A percentile compares a stretch with the other conserved stretches of the same genome.
phyloP scores from a whole-genome alignment of 2,113 vertebrate genomes.

The Lanius collurio region DNA sequence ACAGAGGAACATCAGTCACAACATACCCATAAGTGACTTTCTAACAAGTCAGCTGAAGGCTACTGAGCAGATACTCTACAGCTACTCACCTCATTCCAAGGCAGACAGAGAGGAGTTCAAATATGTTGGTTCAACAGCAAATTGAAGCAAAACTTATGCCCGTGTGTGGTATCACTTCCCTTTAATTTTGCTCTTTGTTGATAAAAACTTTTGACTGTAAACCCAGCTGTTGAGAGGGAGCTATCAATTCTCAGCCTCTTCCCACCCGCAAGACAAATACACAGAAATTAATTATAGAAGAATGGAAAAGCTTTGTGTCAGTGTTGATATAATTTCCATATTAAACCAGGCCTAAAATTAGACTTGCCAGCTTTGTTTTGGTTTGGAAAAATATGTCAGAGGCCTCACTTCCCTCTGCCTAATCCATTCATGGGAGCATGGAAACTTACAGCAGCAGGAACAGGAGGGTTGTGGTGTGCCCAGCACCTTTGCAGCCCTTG shows the following conservation, averaged over 20 bases:
- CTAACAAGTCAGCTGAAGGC: background rate
- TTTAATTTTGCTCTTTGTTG: background rate
- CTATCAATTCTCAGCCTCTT: background rate
- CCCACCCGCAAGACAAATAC: background rate
- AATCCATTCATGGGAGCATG: background rate
- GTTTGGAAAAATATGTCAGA: slow-evolving; percentile 21
- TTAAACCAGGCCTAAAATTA: slow-evolving; percentile 49
- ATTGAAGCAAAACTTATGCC: background rate
- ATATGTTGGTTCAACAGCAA: background rate
- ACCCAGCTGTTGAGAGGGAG: background rate
- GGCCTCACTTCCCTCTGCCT: background rate
- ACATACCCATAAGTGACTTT: background rate
- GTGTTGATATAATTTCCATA: slow-evolving; percentile 1
- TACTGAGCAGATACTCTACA: background rate
- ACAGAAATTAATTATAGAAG: background rate
- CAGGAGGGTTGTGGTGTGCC: background rate
- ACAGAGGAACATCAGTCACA: background rate
- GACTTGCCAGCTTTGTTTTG: slow-evolving; percentile 33
- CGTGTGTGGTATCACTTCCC: accelerated
- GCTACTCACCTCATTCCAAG: background rate
- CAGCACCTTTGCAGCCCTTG: background rate
- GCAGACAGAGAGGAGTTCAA: background rate
- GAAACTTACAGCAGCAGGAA: slow-evolving; percentile 29
- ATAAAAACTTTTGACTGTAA: background rate
- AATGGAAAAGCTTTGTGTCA: background rate